These are phyloP conservation scores for Pipra filicauda DNA, from an alignment of 2,113 vertebrate species.

Conservation along the genomic window DNA sequence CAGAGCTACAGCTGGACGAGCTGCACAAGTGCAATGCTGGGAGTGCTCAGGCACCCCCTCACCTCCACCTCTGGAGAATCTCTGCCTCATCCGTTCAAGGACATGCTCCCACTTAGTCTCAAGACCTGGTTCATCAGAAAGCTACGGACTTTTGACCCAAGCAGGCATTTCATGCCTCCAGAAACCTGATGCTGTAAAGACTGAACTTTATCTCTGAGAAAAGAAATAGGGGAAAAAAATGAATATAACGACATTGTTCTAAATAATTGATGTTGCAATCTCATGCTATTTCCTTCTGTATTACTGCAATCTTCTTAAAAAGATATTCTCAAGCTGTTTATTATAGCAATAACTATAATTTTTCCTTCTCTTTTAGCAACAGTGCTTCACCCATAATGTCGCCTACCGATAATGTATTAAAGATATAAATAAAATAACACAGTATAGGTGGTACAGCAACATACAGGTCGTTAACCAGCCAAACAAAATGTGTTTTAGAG, in stretches of 20 bases:
- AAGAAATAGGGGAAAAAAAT: constrained; percentile 34
- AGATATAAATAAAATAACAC: constrained; percentile 58
- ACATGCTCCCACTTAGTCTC: not conserved
- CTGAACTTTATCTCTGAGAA: constrained; percentile 14
- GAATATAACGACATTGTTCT: constrained; percentile 1
- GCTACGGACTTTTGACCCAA: not conserved
- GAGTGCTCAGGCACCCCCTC: not conserved
- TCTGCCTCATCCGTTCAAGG: not conserved
- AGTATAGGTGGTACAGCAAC: not conserved
- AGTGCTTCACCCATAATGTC: constrained; percentile 43
- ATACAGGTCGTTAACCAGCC: not conserved
- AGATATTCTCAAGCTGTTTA: constrained; percentile 71
- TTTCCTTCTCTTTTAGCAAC: constrained; percentile 71
- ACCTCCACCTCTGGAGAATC: not conserved
- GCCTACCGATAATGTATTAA: constrained; percentile 60
- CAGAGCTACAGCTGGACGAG: not conserved
- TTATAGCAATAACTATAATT: constrained; percentile 69
- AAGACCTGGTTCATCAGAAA: not conserved
- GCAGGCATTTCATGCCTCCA: not conserved
- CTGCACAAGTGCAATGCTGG: fast-evolving
- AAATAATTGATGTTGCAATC: constrained; percentile 47
- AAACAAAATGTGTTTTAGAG: not conserved
- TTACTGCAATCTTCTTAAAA: constrained; percentile 62
- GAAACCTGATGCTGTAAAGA: constrained; percentile 7
- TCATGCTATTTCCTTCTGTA: constrained; percentile 59